Evolutionary conservation across 2,888 invertebrate species (phyloP).

Genomic region (Phengaris arion): DNA sequence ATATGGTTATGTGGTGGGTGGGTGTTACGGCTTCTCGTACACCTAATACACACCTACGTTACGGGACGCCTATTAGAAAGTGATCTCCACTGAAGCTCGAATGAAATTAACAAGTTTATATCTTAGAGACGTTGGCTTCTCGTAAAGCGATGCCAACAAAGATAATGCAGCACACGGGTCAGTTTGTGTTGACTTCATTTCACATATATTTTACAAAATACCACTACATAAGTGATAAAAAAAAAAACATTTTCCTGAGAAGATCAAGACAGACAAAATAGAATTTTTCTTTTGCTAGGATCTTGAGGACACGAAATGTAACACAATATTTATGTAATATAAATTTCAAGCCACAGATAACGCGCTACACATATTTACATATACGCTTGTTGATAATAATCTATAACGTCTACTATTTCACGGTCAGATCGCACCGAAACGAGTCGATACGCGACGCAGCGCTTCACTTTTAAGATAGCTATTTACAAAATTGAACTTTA

Average conservation of each 20-base stretch:
- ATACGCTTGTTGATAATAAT: background rate
- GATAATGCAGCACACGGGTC: background rate
- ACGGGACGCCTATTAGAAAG: conserved; percentile 4
- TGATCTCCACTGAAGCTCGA: background rate
- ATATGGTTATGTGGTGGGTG: background rate
- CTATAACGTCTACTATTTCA: too few relatives aligned
- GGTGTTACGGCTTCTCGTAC: background rate
- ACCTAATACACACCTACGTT: background rate
- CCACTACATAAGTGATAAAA: too few relatives aligned
- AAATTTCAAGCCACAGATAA: background rate
- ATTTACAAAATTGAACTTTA: too few relatives aligned
- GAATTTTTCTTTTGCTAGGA: background rate
- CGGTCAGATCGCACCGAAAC: too few relatives aligned
- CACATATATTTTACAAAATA: background rate
- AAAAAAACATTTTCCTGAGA: too few relatives aligned
- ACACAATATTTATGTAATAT: background rate
- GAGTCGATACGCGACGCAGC: too few relatives aligned
- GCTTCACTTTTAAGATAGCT: too few relatives aligned
- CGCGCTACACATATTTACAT: background rate
- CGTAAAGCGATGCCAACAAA: background rate
- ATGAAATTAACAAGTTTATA: conserved; percentile 17
- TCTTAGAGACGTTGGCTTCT: background rate
- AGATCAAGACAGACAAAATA: too few relatives aligned
- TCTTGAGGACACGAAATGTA: background rate
- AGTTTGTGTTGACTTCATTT: background rate